A percentile compares a stretch with the other conserved stretches of the same genome.
Conservation (phyloP, 1,140 invertebrate genomes). For the Gryllus bimaculatus region DNA sequence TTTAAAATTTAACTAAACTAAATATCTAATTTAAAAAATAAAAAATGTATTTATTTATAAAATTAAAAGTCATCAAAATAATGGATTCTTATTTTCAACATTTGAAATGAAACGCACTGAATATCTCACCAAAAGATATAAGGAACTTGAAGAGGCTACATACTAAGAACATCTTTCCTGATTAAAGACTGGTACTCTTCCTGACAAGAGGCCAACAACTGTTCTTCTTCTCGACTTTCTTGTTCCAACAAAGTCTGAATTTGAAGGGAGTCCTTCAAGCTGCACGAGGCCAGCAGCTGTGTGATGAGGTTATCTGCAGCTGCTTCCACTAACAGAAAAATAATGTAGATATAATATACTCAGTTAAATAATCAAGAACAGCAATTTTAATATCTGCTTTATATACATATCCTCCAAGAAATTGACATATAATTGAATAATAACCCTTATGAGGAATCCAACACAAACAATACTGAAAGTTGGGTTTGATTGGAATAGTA, state of each 20-base stretch:
- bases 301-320: constrained; percentile 15
- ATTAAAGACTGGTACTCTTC: constrained; percentile 17
- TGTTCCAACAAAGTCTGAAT: constrained; percentile 17
- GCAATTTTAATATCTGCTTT: not conserved
- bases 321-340: constrained; percentile 14
- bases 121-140: no score
- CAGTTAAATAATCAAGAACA: not conserved
- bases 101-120: no score
- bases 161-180: constrained; percentile 18
- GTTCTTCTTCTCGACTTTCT: constrained; percentile 20
- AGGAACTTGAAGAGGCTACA: not conserved
- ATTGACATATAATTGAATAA: constrained; percentile 22
- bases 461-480: no score
- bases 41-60: no score
- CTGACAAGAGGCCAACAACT: constrained; percentile 18
- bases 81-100: no score
- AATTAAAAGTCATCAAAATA: no score
- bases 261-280: constrained; percentile 8
- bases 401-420: not conserved
- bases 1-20: no score
- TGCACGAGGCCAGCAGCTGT: constrained; percentile 12
- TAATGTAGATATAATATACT: not conserved
- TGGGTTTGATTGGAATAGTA: no score
- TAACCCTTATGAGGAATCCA: not conserved
- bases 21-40: no score